Evolutionary conservation across 2,888 invertebrate species (phyloP).

Genomic region (Podotricha telesiphe): DNA sequence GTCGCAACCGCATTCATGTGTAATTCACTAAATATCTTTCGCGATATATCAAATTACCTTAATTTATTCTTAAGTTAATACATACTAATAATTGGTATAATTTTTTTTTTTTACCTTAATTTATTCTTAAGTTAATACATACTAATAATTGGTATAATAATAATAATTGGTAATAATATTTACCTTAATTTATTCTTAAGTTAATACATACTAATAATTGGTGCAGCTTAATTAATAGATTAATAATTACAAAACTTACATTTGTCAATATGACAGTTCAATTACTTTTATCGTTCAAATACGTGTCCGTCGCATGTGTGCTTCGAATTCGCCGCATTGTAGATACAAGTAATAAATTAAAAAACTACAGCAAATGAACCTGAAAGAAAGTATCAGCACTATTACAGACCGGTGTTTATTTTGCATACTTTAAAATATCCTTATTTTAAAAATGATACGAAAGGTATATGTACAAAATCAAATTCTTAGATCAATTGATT

Average conservation of each 20-base stretch:
- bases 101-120: too few species aligned
- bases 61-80: too few species aligned
- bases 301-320: too few species aligned
- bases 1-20: too few species aligned
- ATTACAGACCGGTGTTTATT: not conserved
- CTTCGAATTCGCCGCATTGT: too few species aligned
- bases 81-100: too few species aligned
- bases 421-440: not conserved
- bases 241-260: not conserved
- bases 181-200: too few species aligned
- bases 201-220: not conserved
- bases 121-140: too few species aligned
- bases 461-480: not conserved
- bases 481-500: conserved; percentile 18
- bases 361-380: not conserved
- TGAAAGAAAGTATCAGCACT: not conserved
- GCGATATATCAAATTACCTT: too few species aligned
- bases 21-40: too few species aligned
- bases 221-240: not conserved
- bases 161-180: too few species aligned
- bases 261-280: conserved; percentile 1
- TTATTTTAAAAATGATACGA: not conserved
- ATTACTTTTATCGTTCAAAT: not conserved
- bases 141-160: too few species aligned
- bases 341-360: conserved; percentile 7